phyloP scores from a whole-genome alignment of 2,888 invertebrate genomes.

The Aricia artaxerxes region DNA sequence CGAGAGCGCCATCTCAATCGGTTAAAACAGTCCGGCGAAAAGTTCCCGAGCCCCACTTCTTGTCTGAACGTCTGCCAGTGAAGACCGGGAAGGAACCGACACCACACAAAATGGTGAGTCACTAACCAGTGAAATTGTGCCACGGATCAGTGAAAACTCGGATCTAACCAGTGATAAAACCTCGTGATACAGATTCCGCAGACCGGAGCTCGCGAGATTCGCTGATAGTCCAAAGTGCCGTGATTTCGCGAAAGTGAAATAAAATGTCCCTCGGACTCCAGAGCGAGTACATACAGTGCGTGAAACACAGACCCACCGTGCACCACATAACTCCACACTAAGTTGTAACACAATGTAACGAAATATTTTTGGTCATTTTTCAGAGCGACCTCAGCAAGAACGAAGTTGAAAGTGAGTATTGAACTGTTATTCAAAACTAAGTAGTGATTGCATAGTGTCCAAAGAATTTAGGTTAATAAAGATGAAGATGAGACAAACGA shows the following conservation, averaged over 20 bases:
- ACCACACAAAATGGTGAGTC: conserved; percentile 86
- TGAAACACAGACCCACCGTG: conserved; percentile 50
- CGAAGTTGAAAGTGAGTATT: conserved; percentile 93
- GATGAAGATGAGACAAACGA: not conserved
- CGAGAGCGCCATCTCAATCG: conserved; percentile 86
- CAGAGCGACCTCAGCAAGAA: conserved; percentile 93
- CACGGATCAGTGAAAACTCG: conserved; percentile 71
- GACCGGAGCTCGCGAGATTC: conserved; percentile 60
- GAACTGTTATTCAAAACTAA: conserved; percentile 47
- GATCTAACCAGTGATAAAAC: conserved; percentile 62
- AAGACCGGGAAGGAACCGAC: conserved; percentile 84
- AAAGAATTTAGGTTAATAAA: not conserved
- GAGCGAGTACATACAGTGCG: conserved; percentile 53
- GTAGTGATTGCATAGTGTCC: conserved; percentile 1
- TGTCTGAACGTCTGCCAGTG: conserved; percentile 87
- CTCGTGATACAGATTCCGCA: conserved; percentile 63
- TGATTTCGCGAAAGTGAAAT: conserved; percentile 46
- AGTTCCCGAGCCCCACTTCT: conserved; percentile 87
- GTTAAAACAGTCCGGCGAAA: conserved; percentile 87
- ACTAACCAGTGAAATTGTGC: conserved; percentile 70
- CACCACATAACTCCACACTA: conserved; percentile 55
- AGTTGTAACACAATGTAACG: conserved; percentile 59
- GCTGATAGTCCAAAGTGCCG: conserved; percentile 54
- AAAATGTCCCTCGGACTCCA: conserved; percentile 52
- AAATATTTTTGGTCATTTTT: conserved; percentile 77